These are phyloP conservation scores for Nomia melanderi DNA, from an alignment of 1,140 invertebrate genomes.

Conservation along the genomic window DNA sequence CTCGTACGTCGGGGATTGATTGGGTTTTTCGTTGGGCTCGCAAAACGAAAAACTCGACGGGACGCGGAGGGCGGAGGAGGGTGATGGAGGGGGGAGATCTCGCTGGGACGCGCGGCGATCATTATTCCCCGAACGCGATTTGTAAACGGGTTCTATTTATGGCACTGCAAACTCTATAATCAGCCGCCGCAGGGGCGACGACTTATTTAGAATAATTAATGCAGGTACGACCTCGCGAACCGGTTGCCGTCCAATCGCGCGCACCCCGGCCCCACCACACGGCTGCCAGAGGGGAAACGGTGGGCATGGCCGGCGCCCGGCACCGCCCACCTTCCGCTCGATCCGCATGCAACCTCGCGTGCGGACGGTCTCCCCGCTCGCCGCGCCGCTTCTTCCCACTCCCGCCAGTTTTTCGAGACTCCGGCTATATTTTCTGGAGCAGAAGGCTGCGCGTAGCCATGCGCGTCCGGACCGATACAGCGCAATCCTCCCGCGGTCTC, in stretches of 20 bases:
- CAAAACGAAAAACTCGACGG: slow-evolving; percentile 41
- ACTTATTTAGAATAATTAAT: slow-evolving; percentile 82
- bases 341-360: slow-evolving; percentile 63
- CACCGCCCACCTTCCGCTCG: slow-evolving; percentile 57
- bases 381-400: background rate
- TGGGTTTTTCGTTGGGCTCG: slow-evolving; percentile 62
- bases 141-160: slow-evolving; percentile 80
- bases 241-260: slow-evolving; percentile 69
- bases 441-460: slow-evolving; percentile 58
- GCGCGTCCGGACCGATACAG: slow-evolving; percentile 31
- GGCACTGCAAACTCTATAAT: slow-evolving; percentile 80
- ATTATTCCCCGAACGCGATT: slow-evolving; percentile 73
- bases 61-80: slow-evolving; percentile 6
- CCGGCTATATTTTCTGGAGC: slow-evolving; percentile 59
- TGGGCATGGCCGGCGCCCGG: slow-evolving; percentile 62
- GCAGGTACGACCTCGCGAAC: slow-evolving; percentile 67
- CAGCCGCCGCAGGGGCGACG: slow-evolving; percentile 75
- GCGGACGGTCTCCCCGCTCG: slow-evolving; percentile 28
- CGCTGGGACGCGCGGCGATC: slow-evolving; percentile 62
- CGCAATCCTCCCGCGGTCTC: slow-evolving; percentile 9
- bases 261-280: slow-evolving; percentile 51
- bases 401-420: slow-evolving; percentile 45
- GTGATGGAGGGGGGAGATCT: background rate
- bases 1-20: slow-evolving; percentile 65
- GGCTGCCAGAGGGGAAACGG: slow-evolving; percentile 60